Evolutionary conservation across 2,113 vertebrate genomes (phyloP).

Genomic region (Noctilio leporinus): DNA sequence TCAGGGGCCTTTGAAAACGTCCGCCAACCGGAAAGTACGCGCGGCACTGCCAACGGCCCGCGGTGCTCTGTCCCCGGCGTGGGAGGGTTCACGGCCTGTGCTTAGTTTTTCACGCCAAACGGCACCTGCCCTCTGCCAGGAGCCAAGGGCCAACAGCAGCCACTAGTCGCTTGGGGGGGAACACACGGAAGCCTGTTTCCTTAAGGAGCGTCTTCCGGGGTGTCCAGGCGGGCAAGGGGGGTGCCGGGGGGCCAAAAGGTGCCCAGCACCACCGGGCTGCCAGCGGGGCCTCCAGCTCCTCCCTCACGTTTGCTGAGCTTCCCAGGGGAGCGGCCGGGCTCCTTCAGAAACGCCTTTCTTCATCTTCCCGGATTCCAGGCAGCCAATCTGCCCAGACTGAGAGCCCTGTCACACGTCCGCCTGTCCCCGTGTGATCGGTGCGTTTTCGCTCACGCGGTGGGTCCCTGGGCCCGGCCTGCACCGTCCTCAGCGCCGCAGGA

Average conservation of each 20-base stretch:
- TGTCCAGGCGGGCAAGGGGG: background rate
- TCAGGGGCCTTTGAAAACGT: background rate
- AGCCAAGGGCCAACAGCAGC: background rate
- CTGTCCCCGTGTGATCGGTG: background rate
- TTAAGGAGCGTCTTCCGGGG: rapidly evolving
- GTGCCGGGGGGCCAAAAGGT: background rate
- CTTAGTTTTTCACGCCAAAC: background rate
- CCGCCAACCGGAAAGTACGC: no score
- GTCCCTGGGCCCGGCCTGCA: background rate
- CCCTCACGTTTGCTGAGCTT: background rate
- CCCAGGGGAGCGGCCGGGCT: rapidly evolving
- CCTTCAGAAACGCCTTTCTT: background rate
- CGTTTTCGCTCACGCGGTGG: background rate
- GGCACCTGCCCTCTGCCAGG: background rate
- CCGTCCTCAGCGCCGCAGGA: rapidly evolving
- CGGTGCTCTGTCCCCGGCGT: background rate
- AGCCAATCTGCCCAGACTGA: background rate
- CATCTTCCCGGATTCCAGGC: background rate
- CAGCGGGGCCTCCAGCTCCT: rapidly evolving
- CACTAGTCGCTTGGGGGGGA: rapidly evolving
- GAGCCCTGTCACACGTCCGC: background rate
- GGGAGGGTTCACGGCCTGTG: background rate
- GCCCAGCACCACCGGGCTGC: no score
- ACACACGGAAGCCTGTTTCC: background rate
- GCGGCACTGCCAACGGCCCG: rapidly evolving